Evolutionary conservation across 2,797 vertebrate species (phyloP).

Genomic region (Anableps anableps): DNA sequence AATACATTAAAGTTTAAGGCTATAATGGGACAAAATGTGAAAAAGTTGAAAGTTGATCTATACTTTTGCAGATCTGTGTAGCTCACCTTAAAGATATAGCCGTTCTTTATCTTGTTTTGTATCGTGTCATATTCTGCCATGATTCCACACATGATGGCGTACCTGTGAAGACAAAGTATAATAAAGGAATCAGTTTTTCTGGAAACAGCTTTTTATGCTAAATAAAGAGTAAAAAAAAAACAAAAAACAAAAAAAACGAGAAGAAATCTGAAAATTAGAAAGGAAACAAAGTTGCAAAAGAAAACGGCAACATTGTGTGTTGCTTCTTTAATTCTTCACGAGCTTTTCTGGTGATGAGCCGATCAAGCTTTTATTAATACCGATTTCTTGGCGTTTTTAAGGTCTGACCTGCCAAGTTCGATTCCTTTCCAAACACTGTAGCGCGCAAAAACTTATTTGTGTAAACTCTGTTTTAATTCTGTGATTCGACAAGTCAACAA

Average conservation of each 20-base stretch:
- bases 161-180: constrained; percentile 81
- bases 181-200: neutral
- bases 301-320: neutral
- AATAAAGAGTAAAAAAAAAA: neutral
- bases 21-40: neutral
- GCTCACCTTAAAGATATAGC: constrained; percentile 94
- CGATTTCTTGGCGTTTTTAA: neutral
- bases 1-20: too few species aligned
- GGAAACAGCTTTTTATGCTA: neutral
- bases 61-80: neutral
- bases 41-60: neutral
- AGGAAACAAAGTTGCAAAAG: neutral
- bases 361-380: neutral
- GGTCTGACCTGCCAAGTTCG: neutral
- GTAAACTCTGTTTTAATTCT: too few species aligned
- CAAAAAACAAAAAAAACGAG: too few species aligned
- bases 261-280: neutral
- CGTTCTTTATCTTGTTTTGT: constrained; percentile 97
- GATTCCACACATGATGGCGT: constrained; percentile 94
- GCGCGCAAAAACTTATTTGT: too few species aligned
- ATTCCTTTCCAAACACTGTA: neutral
- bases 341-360: neutral
- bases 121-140: constrained; percentile 93
- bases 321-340: neutral
- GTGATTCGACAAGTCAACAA: too few species aligned